A percentile compares a stretch with the other conserved stretches of the same genome.
phyloP scores from a whole-genome alignment of 2,888 invertebrate genomes.

The Dermolepida albohirtum region DNA sequence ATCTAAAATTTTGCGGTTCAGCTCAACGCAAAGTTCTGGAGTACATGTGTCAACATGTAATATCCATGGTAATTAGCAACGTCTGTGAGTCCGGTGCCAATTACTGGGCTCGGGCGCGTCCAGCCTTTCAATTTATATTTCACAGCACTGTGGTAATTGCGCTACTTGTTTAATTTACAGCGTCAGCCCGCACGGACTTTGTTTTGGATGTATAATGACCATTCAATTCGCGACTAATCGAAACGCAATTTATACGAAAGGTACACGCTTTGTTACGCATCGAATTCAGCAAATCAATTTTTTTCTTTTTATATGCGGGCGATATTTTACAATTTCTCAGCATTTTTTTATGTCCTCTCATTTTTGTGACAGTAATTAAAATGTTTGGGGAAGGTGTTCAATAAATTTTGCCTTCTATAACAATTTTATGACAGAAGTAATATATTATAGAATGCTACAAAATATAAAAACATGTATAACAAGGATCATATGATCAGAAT shows the following conservation, averaged over 20 bases:
- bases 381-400: too few species aligned
- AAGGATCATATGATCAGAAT: too few species aligned
- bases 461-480: too few species aligned
- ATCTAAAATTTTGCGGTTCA: slow-evolving; percentile 58
- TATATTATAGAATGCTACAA: too few species aligned
- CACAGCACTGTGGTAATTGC: slow-evolving; percentile 56
- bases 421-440: too few species aligned
- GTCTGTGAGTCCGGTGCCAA: slow-evolving; percentile 59
- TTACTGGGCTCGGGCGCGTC: slow-evolving; percentile 56
- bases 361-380: too few species aligned
- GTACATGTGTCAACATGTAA: slow-evolving; percentile 59
- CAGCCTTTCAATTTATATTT: slow-evolving; percentile 59
- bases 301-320: too few species aligned
- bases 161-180: slow-evolving; percentile 59
- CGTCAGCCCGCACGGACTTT: slow-evolving; percentile 53
- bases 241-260: slow-evolving; percentile 21
- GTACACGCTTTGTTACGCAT: too few species aligned
- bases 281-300: too few species aligned
- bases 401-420: too few species aligned
- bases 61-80: slow-evolving; percentile 62
- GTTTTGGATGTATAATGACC: slow-evolving; percentile 48
- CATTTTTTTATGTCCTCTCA: too few species aligned
- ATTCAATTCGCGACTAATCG: slow-evolving; percentile 44
- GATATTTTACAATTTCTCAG: too few species aligned
- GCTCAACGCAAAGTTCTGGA: slow-evolving; percentile 51